Evolutionary conservation across 2,797 vertebrate species (phyloP).

Genomic region (Neopelma chrysocephalum): DNA sequence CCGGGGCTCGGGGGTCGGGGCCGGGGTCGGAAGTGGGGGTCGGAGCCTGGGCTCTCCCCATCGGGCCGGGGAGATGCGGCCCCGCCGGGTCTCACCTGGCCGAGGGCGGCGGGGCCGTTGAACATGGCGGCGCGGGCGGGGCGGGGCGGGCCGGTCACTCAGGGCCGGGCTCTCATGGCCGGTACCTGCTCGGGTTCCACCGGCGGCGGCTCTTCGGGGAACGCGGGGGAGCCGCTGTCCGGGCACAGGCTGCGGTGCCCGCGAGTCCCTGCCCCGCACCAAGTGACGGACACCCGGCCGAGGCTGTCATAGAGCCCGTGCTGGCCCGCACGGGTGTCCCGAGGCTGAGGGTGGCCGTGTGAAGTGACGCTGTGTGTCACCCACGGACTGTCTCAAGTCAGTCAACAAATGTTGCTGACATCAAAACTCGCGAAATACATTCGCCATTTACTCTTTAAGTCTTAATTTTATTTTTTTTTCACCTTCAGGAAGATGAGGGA

Average conservation of each 20-base stretch:
- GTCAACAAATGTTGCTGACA: not conserved
- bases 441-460: not conserved
- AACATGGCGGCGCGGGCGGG: not conserved
- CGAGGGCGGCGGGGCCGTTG: not conserved
- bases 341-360: not conserved
- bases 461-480: not conserved
- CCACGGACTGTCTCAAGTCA: not conserved
- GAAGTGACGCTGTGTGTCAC: not conserved
- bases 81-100: not conserved
- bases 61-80: fast-evolving
- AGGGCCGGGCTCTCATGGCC: not conserved
- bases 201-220: not conserved
- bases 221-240: not conserved
- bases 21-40: fast-evolving
- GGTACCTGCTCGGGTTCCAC: not conserved
- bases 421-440: not conserved
- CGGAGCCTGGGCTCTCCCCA: too few species aligned
- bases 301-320: not conserved
- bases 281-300: fast-evolving
- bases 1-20: fast-evolving
- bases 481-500: too few species aligned
- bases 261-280: not conserved
- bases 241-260: not conserved
- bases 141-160: not conserved
- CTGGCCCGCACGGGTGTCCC: not conserved